phyloP scores from a whole-genome alignment of 1,140 invertebrate genomes.

The Pseudomyrmex concolor region DNA sequence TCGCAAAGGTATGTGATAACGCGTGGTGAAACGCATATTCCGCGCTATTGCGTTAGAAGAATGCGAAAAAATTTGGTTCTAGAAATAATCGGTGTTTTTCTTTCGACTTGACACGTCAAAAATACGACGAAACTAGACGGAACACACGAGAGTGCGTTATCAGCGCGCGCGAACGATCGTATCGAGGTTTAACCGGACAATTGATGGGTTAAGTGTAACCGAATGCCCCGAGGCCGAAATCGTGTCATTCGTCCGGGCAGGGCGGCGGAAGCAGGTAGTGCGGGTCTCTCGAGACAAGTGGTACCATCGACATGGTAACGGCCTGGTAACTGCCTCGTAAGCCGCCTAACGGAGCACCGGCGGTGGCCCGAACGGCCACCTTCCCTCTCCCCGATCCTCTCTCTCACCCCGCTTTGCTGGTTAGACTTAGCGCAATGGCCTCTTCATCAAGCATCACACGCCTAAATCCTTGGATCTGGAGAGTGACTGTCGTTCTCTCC shows the following conservation, averaged over 20 bases:
- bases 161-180: slow-evolving; percentile 6
- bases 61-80: no score
- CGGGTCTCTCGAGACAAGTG: slow-evolving; percentile 76
- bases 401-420: slow-evolving; percentile 17
- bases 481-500: slow-evolving; percentile 47
- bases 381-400: slow-evolving; percentile 35
- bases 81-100: no score
- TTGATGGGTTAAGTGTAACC: slow-evolving; percentile 60
- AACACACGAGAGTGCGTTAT: slow-evolving; percentile 10
- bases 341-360: slow-evolving; percentile 76
- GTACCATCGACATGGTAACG: slow-evolving; percentile 78
- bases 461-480: slow-evolving; percentile 72
- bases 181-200: slow-evolving; percentile 51
- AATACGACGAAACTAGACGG: background rate
- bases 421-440: slow-evolving; percentile 70
- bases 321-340: slow-evolving; percentile 82
- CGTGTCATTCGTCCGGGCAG: slow-evolving; percentile 59
- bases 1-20: background rate
- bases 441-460: slow-evolving; percentile 82
- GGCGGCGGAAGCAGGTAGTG: slow-evolving; percentile 65
- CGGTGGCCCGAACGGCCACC: slow-evolving; percentile 61
- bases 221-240: slow-evolving; percentile 26
- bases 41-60: no score
- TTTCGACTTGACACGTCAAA: background rate
- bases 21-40: no score